These are phyloP conservation scores for Trissolcus basalis DNA, from an alignment of 1,140 invertebrate species.

Conservation along the genomic window DNA sequence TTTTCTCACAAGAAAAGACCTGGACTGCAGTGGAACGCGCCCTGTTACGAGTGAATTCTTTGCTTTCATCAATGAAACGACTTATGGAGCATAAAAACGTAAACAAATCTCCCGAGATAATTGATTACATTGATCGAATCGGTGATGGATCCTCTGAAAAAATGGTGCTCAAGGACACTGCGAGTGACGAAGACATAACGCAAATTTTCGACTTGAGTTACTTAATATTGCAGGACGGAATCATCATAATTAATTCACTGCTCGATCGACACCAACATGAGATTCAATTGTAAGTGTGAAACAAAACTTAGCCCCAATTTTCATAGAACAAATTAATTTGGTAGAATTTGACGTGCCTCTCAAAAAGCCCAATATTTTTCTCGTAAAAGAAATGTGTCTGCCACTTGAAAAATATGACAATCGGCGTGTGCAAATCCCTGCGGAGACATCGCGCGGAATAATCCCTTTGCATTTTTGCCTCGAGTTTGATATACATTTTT, in stretches of 20 bases:
- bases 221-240: too few species aligned
- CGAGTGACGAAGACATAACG: too few species aligned
- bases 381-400: slow-evolving; percentile 23
- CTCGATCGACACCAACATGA: too few species aligned
- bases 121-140: slow-evolving; percentile 39
- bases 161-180: slow-evolving; percentile 7
- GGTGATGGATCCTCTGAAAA: slow-evolving; percentile 9
- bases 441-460: slow-evolving; percentile 26
- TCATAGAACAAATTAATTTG: slow-evolving; percentile 1
- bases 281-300: neutral
- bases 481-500: slow-evolving; percentile 4
- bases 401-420: slow-evolving; percentile 36
- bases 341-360: slow-evolving; percentile 18
- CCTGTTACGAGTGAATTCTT: slow-evolving; percentile 60
- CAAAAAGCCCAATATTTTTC: slow-evolving; percentile 25
- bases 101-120: slow-evolving; percentile 17
- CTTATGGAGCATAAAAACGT: slow-evolving; percentile 16
- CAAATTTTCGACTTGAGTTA: too few species aligned
- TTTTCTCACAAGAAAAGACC: slow-evolving; percentile 60
- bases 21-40: slow-evolving; percentile 59
- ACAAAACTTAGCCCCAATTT: neutral
- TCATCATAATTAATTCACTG: too few species aligned
- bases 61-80: slow-evolving; percentile 61
- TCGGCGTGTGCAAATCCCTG: slow-evolving; percentile 14
- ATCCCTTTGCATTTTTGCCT: slow-evolving; percentile 22